phyloP scores from a whole-genome alignment of 2,888 invertebrate species.

The Hypolimnas misippus region DNA sequence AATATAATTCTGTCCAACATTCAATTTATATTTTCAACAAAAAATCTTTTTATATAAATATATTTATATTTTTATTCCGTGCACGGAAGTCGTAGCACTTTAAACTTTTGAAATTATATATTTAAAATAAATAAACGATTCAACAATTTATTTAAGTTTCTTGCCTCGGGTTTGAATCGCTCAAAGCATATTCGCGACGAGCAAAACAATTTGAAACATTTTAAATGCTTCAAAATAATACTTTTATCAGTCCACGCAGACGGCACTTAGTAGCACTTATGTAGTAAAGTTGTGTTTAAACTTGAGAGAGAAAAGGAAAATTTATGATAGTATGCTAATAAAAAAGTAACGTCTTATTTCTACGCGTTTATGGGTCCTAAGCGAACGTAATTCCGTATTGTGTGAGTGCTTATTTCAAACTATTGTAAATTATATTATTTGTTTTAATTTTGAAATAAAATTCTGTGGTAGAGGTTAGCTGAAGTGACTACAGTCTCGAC shows the following conservation, averaged over 20 bases:
- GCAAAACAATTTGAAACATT: constrained; percentile 40
- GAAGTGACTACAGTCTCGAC: too few relatives aligned
- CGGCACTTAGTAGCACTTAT: constrained; percentile 50
- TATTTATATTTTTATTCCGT: too few relatives aligned
- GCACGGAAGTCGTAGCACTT: too few relatives aligned
- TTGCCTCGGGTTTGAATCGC: constrained; percentile 20
- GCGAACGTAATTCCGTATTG: constrained; percentile 8
- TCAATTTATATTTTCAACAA: too few relatives aligned
- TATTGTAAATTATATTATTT: not conserved
- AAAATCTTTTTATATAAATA: too few relatives aligned
- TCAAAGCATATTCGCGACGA: constrained; percentile 19
- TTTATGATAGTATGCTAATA: constrained; percentile 37
- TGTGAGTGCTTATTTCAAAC: not conserved
- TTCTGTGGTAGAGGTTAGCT: too few relatives aligned
- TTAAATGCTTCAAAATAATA: constrained; percentile 50
- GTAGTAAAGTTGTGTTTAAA: constrained; percentile 43
- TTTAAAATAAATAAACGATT: too few relatives aligned
- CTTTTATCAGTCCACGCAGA: constrained; percentile 60
- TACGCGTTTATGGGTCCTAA: constrained; percentile 15
- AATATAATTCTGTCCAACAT: too few relatives aligned
- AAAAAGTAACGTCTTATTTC: constrained; percentile 18
- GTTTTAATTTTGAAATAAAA: not conserved
- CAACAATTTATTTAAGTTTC: constrained; percentile 3
- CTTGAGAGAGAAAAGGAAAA: constrained; percentile 35
- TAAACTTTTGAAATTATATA: too few relatives aligned